Evolutionary conservation across 2,113 vertebrate genomes (phyloP).

Genomic region (Herpailurus yagouaroundi): DNA sequence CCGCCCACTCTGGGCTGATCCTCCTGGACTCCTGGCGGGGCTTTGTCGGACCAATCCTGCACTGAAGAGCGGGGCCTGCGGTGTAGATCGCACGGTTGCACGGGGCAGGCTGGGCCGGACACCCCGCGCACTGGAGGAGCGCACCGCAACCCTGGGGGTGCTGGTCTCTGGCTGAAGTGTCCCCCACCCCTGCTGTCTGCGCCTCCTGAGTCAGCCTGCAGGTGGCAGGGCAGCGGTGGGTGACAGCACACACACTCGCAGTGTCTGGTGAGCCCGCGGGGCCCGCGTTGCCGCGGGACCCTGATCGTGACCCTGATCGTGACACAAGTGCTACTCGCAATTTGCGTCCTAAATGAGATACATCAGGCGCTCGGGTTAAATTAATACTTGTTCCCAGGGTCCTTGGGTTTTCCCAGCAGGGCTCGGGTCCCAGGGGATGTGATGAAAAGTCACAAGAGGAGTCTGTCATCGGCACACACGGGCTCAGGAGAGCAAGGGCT

Average conservation of each 20-base stretch:
- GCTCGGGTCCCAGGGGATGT: neutral
- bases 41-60: fast-evolving
- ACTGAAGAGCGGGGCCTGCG: neutral
- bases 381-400: fast-evolving
- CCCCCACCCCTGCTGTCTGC: fast-evolving
- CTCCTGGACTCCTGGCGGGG: neutral
- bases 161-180: fast-evolving
- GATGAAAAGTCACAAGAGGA: fast-evolving
- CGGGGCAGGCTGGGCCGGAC: neutral
- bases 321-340: fast-evolving
- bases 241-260: too few relatives aligned
- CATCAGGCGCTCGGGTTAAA: neutral
- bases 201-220: fast-evolving
- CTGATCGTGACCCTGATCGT: neutral
- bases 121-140: neutral
- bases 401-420: neutral
- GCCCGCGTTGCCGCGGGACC: too few relatives aligned
- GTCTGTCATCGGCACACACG: neutral
- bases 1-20: too few relatives aligned
- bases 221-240: neutral
- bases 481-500: fast-evolving
- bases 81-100: fast-evolving
- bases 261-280: neutral
- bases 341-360: fast-evolving
- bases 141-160: fast-evolving